Evolutionary conservation across 2,888 invertebrate species (phyloP), one percentile per base, ranked within the genome.

Genomic region (Cantharis nigra): DNA sequence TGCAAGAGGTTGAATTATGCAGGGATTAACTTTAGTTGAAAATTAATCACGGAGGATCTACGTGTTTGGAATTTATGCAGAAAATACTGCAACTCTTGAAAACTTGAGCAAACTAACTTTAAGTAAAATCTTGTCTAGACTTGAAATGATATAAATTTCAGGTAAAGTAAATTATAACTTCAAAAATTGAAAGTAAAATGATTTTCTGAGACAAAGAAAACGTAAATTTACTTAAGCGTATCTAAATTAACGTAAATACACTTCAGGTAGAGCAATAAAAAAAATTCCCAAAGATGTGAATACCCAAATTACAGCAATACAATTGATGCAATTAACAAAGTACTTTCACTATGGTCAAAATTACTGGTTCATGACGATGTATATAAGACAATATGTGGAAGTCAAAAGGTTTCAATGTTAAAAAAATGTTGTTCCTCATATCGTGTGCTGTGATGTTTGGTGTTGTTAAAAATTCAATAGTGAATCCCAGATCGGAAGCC

Each of bases 311-410:
- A 67, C 9, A 67, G 65, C 13, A 64, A 23, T 16, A 67, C 26
- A 67, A 20, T 23, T 23, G 65, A 23, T 23, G 18, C 9, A 67
- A 67, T 67, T 67, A 23, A 63, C 67, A 70, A 67, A 73, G 74
- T 63, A 79, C 79, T 79, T 79, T 79, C 79, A 79, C 79, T 77
- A 28, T 4, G 62, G 64, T 67, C 67, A 69, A 79, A 79, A 72
- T 77, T 74, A 77, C 72, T 75, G 75, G 70, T 70, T 72, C 79
- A 71, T 77, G 63, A 79, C 76, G 63, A 62, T 72, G 63, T 79
- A 77, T 79, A 79, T 79, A 79, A 77, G 70, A 63, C 18, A 74
- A 62, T 20, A 67, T 70, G 63, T 70, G 63, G 13, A 30, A 11
- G 14, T 28, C 20, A 20, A 49, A 20, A 20, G 16, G 26, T 62